Evolutionary conservation across 2,113 vertebrate genomes (phyloP), one percentile per base, ranked within the genome.

Genomic region (Canis aureus): DNA sequence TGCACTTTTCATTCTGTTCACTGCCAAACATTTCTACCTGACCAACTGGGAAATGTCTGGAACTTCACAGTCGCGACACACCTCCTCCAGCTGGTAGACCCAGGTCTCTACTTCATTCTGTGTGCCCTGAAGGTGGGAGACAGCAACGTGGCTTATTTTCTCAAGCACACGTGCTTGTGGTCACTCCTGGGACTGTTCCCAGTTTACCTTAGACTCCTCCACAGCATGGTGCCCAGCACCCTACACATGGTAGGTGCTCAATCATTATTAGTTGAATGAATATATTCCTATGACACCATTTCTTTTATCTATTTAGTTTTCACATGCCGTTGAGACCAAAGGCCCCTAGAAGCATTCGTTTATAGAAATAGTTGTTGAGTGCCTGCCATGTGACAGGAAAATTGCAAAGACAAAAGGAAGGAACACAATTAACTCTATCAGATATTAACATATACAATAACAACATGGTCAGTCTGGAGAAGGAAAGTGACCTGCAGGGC

Each of bases 351-450:
- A 81, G 49, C 29, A 73, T 73, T 95, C 13, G 23, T 43, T 92
- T 69, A 86, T 64, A 71, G 89, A 81, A 84, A 25, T 71, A 53
- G 35, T 38, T 66, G 51, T 29, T 19, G 43, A 79, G 16, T 15
- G 38, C 19, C n/a, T 71, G 20, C 66, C 51, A 64, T 9, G 23
- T 86, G 73, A 64, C 32, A 83, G 91, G 64, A 82, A 89, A 86
- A 43, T 79, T 87, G 76, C 59, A 49, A 82, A 82, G 92, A 94
- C 12, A 71, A 29, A 90, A 91, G 17, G 60, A 60, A 96, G 35
- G 51, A 57, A 38, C 5, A 9, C 27, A 35, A 59, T 55, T 17
- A 73, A 92, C 49, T 8, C 79, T 49, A 11, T 57, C 60, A 55
- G 80, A 94, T 53, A 74, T n/a, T 76, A 64, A 83, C 20, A 22